Percentiles rank a stretch among this genome's conserved stretches.
Evolutionary conservation across 2,797 vertebrate genomes (phyloP).

Genomic region (Nannoperca obscura): DNA sequence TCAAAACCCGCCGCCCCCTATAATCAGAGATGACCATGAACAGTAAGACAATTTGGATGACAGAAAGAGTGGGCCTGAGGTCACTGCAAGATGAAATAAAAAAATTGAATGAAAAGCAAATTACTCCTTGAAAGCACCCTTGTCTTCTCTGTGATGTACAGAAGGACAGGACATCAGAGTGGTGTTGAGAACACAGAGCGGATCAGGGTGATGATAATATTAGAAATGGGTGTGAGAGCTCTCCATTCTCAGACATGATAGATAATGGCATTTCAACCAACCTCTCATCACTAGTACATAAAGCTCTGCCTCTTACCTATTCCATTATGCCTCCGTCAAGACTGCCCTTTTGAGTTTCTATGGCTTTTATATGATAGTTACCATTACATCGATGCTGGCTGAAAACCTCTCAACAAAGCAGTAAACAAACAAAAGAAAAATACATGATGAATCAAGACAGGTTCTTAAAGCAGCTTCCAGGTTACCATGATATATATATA

Average conservation of each 20-base stretch:
- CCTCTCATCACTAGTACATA: slow-evolving; percentile 55
- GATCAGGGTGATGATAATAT: slow-evolving; percentile 57
- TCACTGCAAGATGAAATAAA: slow-evolving; percentile 56
- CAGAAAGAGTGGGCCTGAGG: slow-evolving; percentile 49
- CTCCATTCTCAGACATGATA: slow-evolving; percentile 62
- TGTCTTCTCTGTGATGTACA: slow-evolving; percentile 66
- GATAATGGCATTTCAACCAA: slow-evolving; percentile 60
- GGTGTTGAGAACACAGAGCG: slow-evolving; percentile 57
- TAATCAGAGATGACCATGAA: slow-evolving; percentile 67
- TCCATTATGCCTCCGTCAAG: slow-evolving; percentile 50
- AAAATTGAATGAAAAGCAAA: slow-evolving; percentile 47
- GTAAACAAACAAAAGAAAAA: slow-evolving; percentile 17
- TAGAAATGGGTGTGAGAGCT: slow-evolving; percentile 63
- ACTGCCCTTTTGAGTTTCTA: slow-evolving; percentile 48
- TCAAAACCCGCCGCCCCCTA: slow-evolving; percentile 54
- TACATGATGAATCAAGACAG: background rate
- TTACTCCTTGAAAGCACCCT: slow-evolving; percentile 75
- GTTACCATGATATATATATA: background rate
- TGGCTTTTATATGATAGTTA: slow-evolving; percentile 45
- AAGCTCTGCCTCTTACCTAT: slow-evolving; percentile 53
- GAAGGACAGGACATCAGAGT: slow-evolving; percentile 62
- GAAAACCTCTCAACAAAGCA: slow-evolving; percentile 35
- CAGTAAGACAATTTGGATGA: slow-evolving; percentile 52
- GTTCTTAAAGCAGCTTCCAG: background rate
- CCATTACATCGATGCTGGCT: slow-evolving; percentile 29